Evolutionary conservation across 2,113 vertebrate species (phyloP).

Genomic region (Forbesichthys papilliferus): DNA sequence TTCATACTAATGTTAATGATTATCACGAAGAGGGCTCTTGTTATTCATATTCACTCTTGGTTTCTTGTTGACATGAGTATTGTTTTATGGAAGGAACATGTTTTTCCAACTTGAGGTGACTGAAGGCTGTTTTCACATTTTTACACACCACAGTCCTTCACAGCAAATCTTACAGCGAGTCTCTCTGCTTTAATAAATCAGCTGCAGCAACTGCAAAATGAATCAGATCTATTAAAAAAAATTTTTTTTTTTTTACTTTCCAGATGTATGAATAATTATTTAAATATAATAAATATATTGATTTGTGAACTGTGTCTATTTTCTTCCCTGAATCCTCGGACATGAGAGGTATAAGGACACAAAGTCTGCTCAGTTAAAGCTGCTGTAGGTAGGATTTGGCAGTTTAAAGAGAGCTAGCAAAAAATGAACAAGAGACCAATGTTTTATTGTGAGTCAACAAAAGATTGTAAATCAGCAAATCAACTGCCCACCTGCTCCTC

Average conservation of each 20-base stretch:
- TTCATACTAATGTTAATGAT: no score
- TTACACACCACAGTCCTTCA: background rate
- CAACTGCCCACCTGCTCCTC: no score
- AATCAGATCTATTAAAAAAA: constrained; percentile 45
- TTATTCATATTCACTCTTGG: background rate
- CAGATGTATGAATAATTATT: constrained; percentile 59
- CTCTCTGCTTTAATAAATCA: background rate
- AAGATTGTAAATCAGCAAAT: no score
- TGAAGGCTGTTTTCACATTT: background rate
- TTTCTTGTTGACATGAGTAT: background rate
- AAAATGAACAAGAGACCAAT: no score
- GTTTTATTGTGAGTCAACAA: no score
- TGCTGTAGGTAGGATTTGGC: no score
- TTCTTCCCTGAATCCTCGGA: constrained; percentile 75
- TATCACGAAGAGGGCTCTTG: no score
- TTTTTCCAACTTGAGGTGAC: no score
- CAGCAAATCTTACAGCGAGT: no score
- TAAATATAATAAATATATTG: constrained; percentile 66
- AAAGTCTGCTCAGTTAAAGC: no score
- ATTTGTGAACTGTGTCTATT: constrained; percentile 88
- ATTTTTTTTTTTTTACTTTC: constrained; percentile 16
- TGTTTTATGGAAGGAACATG: background rate
- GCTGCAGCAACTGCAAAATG: constrained; percentile 54
- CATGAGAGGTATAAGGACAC: constrained; percentile 81
- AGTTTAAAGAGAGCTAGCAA: no score